These are phyloP conservation scores for Pseudomyrmex cubaensis DNA, from an alignment of 1,140 invertebrate species.

Conservation along the genomic window DNA sequence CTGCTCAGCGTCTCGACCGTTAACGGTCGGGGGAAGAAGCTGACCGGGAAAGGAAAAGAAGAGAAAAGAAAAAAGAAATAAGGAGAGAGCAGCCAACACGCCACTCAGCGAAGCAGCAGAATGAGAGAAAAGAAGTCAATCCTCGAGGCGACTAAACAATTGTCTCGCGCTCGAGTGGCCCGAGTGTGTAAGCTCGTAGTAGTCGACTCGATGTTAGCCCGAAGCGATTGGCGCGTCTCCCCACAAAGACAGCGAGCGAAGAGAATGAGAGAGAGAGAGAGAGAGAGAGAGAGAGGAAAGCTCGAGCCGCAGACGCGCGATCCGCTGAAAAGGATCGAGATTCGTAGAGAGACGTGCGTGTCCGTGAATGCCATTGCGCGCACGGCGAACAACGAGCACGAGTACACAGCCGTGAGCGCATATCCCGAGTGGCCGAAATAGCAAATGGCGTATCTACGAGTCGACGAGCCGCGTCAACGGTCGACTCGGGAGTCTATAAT, in stretches of 20 bases:
- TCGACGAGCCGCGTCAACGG: constrained; percentile 79
- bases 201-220: constrained; percentile 75
- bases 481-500: constrained; percentile 82
- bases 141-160: constrained; percentile 79
- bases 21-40: constrained; percentile 65
- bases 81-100: neutral
- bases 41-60: neutral
- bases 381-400: constrained; percentile 52
- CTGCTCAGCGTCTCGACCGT: constrained; percentile 59
- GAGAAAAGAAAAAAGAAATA: neutral
- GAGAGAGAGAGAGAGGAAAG: neutral
- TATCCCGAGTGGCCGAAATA: constrained; percentile 71
- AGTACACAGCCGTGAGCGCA: constrained; percentile 48
- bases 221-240: constrained; percentile 67
- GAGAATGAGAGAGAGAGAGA: constrained; percentile 4
- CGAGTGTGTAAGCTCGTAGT: constrained; percentile 55
- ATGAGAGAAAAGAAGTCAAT: constrained; percentile 70
- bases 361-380: constrained; percentile 62
- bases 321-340: constrained; percentile 71
- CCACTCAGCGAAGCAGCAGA: constrained; percentile 56
- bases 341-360: constrained; percentile 61
- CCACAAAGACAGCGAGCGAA: constrained; percentile 57
- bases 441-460: constrained; percentile 65
- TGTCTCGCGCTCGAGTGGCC: constrained; percentile 74
- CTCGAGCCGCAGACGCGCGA: constrained; percentile 42